Evolutionary conservation across 2,113 vertebrate genomes (phyloP).

Genomic region (Mugil cephalus): DNA sequence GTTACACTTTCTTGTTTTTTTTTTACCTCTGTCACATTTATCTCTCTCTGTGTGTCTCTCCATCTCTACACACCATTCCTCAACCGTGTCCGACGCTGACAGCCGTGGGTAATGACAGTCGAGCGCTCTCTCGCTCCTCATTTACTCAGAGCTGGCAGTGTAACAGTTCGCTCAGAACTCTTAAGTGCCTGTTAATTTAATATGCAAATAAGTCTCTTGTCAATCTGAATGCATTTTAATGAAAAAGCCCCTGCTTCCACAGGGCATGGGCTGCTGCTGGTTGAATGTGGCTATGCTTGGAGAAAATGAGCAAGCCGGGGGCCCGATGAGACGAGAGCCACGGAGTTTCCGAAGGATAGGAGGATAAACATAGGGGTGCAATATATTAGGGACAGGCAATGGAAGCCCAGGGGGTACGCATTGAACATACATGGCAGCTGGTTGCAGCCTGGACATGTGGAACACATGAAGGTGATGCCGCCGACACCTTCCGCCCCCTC

Average conservation of each 20-base stretch:
- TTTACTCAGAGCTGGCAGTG: slow-evolving; percentile 61
- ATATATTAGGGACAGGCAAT: background rate
- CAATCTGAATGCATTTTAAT: slow-evolving; percentile 80
- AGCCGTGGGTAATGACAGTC: slow-evolving; percentile 64
- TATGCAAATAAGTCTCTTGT: slow-evolving; percentile 84
- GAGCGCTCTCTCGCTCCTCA: slow-evolving; percentile 53
- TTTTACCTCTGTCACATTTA: slow-evolving; percentile 38
- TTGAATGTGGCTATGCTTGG: slow-evolving; percentile 1
- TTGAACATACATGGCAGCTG: slow-evolving; percentile 1
- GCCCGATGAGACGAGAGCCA: slow-evolving; percentile 15
- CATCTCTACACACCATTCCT: slow-evolving; percentile 55
- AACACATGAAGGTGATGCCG: slow-evolving; percentile 25
- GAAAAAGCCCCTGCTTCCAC: slow-evolving; percentile 68
- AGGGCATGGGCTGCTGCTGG: slow-evolving; percentile 15
- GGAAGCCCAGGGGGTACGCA: slow-evolving; percentile 14
- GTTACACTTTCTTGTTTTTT: background rate
- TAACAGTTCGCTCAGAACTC: slow-evolving; percentile 70
- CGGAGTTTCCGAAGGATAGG: background rate
- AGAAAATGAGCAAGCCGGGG: background rate
- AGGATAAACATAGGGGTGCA: background rate
- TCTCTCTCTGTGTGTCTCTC: slow-evolving; percentile 43
- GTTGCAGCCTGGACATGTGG: slow-evolving; percentile 18
- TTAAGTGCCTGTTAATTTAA: slow-evolving; percentile 84
- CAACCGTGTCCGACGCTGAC: slow-evolving; percentile 65
- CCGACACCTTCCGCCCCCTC: slow-evolving; percentile 31